phyloP scores from a whole-genome alignment of 2,888 invertebrate species.

The Oxycera nigricornis region DNA sequence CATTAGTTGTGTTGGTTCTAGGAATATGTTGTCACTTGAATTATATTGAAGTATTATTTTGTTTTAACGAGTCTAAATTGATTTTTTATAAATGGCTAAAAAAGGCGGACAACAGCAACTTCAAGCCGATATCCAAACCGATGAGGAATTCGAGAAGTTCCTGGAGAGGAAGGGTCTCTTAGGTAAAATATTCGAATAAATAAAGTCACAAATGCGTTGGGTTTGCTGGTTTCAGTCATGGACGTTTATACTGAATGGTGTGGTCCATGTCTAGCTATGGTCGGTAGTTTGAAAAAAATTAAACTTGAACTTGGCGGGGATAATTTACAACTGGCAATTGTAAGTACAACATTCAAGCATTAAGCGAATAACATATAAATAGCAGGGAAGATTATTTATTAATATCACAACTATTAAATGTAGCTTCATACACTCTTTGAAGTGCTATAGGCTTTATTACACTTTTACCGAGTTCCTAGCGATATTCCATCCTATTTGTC shows the following conservation, averaged over 20 bases:
- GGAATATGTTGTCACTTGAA: background rate
- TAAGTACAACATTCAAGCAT: slow-evolving; percentile 50
- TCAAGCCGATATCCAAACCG: slow-evolving; percentile 79
- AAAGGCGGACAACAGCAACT: slow-evolving; percentile 79
- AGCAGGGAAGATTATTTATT: no score
- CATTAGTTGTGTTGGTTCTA: no score
- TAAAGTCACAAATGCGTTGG: background rate
- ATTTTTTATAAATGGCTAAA: slow-evolving; percentile 67
- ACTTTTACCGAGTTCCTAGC: no score
- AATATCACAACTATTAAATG: no score
- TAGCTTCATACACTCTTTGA: no score
- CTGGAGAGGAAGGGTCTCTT: slow-evolving; percentile 77
- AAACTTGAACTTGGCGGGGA: slow-evolving; percentile 90
- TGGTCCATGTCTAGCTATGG: slow-evolving; percentile 87
- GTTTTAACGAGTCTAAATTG: no score
- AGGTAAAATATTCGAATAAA: slow-evolving; percentile 63
- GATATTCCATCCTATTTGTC: no score
- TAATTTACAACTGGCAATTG: slow-evolving; percentile 74
- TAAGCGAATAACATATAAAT: no score
- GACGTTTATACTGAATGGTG: slow-evolving; percentile 93
- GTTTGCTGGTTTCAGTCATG: slow-evolving; percentile 66
- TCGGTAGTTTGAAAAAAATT: slow-evolving; percentile 81
- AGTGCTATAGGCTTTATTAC: no score
- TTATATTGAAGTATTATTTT: background rate
- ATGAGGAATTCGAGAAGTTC: slow-evolving; percentile 87